Evolutionary conservation across 2,888 invertebrate species (phyloP).

Genomic region (Ectemnius continuus): DNA sequence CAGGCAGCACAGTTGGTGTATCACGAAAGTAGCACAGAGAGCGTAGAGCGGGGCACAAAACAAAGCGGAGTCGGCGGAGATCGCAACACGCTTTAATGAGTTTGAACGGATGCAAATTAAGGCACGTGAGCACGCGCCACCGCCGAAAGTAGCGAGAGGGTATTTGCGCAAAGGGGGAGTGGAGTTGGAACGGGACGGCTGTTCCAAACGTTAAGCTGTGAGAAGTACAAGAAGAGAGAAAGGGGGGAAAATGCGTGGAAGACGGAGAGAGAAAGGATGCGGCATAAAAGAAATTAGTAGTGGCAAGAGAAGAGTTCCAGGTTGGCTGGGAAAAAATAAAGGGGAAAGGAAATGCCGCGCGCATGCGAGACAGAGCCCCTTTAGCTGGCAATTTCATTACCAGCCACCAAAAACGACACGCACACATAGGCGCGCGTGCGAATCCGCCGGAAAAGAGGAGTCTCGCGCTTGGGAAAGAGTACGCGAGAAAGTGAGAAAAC

Average conservation of each 20-base stretch:
- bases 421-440: neutral
- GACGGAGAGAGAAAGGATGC: neutral
- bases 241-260: neutral
- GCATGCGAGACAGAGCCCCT: conserved; percentile 18
- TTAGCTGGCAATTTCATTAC: conserved; percentile 57
- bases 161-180: conserved; percentile 25
- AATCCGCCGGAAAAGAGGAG: neutral
- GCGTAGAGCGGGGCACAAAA: neutral
- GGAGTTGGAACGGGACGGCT: conserved; percentile 18
- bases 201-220: conserved; percentile 23
- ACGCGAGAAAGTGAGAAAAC: conserved; percentile 1
- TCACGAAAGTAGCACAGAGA: neutral
- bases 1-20: too few relatives aligned
- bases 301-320: conserved; percentile 3
- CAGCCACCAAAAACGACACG: conserved; percentile 46
- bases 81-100: conserved; percentile 17
- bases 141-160: conserved; percentile 35
- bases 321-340: conserved; percentile 45
- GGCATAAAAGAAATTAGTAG: conserved; percentile 7
- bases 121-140: conserved; percentile 15
- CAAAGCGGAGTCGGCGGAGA: conserved; percentile 1
- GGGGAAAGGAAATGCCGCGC: conserved; percentile 14
- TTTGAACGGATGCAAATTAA: conserved; percentile 36
- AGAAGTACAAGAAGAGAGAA: conserved; percentile 13
- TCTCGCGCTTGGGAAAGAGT: neutral